A percentile compares a stretch with the other conserved stretches of the same genome.
These are phyloP conservation scores for Parnassius apollo DNA, from an alignment of 2,888 invertebrate species.

Conservation along the genomic window DNA sequence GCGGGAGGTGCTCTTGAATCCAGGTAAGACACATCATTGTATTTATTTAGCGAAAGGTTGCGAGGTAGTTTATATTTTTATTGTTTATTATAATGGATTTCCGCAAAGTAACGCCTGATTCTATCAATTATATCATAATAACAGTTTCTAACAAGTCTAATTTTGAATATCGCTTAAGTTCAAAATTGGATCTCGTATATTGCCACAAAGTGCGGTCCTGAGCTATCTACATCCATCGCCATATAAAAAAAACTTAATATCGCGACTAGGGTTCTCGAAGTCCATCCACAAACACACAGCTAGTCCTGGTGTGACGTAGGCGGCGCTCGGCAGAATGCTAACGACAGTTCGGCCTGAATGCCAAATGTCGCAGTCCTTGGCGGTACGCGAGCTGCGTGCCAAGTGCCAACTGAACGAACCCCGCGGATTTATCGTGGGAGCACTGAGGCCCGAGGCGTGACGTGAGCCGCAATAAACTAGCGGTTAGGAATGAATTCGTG, in stretches of 20 bases:
- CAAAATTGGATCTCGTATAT: too few relatives aligned
- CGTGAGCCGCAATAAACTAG: conserved; percentile 13
- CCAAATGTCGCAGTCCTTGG: conserved; percentile 25
- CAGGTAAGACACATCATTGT: too few relatives aligned
- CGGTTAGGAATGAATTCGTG: conserved; percentile 18
- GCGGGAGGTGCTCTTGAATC: too few relatives aligned
- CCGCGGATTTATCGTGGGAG: conserved; percentile 30
- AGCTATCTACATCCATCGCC: background rate
- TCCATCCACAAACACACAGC: conserved; percentile 15
- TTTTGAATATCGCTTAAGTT: too few relatives aligned
- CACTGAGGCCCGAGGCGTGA: conserved; percentile 2
- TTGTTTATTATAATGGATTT: too few relatives aligned
- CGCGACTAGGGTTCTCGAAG: conserved; percentile 6
- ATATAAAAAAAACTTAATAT: conserved; percentile 6
- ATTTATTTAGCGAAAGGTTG: too few relatives aligned
- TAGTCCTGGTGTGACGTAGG: conserved; percentile 15
- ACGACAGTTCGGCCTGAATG: conserved; percentile 11
- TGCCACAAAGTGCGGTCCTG: too few relatives aligned
- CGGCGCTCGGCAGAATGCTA: conserved; percentile 5
- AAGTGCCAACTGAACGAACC: conserved; percentile 37
- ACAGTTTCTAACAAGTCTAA: too few relatives aligned
- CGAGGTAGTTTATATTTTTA: too few relatives aligned
- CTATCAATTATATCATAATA: too few relatives aligned
- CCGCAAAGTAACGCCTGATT: too few relatives aligned
- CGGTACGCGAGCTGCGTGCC: conserved; percentile 62